Evolutionary conservation across 2,797 vertebrate genomes (phyloP).

Genomic region (Hypotaenidia philippensis): DNA sequence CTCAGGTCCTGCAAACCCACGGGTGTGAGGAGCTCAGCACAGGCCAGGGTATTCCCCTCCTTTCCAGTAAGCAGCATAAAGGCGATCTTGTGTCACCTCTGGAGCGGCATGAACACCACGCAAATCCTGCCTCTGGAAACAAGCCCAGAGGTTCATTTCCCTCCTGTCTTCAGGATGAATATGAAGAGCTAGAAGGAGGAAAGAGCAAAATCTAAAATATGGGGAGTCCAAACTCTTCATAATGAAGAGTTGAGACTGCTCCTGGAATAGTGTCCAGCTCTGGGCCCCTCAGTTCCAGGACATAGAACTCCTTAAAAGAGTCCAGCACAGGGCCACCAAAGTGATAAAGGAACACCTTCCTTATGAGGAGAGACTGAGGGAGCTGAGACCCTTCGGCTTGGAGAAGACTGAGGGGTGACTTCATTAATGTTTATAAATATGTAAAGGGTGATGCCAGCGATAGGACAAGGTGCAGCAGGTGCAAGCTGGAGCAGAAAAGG

Average conservation of each 20-base stretch:
- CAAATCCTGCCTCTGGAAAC: background rate
- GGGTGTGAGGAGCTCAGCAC: accelerated
- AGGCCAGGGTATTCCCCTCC: accelerated
- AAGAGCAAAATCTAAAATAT: background rate
- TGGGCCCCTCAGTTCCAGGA: too few relatives aligned
- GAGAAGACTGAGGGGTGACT: too few relatives aligned
- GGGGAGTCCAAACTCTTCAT: background rate
- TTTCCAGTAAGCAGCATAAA: accelerated
- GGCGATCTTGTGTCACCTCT: background rate
- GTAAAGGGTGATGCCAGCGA: too few relatives aligned
- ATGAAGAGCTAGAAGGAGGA: background rate
- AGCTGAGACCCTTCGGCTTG: too few relatives aligned
- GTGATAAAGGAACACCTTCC: too few relatives aligned
- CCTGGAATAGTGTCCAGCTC: too few relatives aligned
- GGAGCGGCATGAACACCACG: accelerated
- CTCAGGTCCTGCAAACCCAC: background rate
- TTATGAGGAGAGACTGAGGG: too few relatives aligned
- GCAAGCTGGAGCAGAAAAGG: too few relatives aligned
- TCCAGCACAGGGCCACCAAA: too few relatives aligned
- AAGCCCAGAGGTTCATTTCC: background rate
- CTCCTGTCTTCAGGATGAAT: background rate
- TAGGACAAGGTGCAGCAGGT: too few relatives aligned
- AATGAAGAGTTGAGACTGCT: background rate
- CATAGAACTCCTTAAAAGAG: too few relatives aligned
- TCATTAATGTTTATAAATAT: too few relatives aligned